Evolutionary conservation across 2,888 invertebrate genomes (phyloP).

Genomic region (Ametastegia equiseti): DNA sequence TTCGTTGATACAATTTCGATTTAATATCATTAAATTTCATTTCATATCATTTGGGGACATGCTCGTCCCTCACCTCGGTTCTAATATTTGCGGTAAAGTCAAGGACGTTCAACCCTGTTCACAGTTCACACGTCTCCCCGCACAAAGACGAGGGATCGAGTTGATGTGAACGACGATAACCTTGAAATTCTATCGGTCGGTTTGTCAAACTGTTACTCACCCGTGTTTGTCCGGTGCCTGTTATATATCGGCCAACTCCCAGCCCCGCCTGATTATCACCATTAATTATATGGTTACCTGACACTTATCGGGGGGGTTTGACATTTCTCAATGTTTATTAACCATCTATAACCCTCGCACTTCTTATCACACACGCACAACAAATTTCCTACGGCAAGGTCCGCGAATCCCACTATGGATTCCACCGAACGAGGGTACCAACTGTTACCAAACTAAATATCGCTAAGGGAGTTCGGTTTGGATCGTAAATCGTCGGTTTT

Average conservation of each 20-base stretch:
- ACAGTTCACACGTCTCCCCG: neutral
- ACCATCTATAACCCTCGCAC: constrained; percentile 7
- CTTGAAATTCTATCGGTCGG: constrained; percentile 18
- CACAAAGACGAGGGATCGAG: constrained; percentile 32
- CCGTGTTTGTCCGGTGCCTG: neutral
- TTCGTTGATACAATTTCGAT: neutral
- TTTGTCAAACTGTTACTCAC: neutral
- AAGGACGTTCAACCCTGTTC: constrained; percentile 64
- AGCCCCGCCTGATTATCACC: constrained; percentile 50
- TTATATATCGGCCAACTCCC: neutral
- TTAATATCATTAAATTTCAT: neutral
- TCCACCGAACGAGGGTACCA: constrained; percentile 41
- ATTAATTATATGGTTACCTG: constrained; percentile 48
- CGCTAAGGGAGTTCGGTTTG: neutral
- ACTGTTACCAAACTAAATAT: neutral
- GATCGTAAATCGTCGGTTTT: neutral
- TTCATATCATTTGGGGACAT: neutral
- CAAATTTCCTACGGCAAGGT: constrained; percentile 30
- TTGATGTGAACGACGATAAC: constrained; percentile 24
- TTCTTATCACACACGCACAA: constrained; percentile 43
- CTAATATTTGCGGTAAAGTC: constrained; percentile 59
- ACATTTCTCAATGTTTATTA: constrained; percentile 56
- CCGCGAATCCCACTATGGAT: constrained; percentile 49
- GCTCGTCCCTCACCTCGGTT: neutral
- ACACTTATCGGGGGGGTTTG: constrained; percentile 52